Conservation (phyloP, 2,888 invertebrate genomes). For the Spodoptera picta region DNA sequence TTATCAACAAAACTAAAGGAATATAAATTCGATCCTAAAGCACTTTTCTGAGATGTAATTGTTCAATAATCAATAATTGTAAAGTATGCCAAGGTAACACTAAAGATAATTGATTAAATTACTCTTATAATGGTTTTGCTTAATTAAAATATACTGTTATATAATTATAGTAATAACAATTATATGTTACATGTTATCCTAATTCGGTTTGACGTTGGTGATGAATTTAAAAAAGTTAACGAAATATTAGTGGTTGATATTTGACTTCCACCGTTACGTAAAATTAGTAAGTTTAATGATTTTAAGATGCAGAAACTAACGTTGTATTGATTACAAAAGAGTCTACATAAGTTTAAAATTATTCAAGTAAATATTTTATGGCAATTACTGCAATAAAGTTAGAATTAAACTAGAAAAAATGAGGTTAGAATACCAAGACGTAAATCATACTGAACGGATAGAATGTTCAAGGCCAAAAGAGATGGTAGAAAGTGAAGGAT, state of each 20-base stretch:
- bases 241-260: slow-evolving; percentile 8
- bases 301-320: too few relatives aligned
- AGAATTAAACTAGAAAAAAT: too few relatives aligned
- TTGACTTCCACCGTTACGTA: background rate
- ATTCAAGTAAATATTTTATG: too few relatives aligned
- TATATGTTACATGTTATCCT: slow-evolving; percentile 15
- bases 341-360: too few relatives aligned
- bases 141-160: slow-evolving; percentile 33
- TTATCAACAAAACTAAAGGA: too few relatives aligned
- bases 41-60: slow-evolving; percentile 11
- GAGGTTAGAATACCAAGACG: too few relatives aligned
- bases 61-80: slow-evolving; percentile 8
- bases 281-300: too few relatives aligned
- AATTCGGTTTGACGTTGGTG: slow-evolving; percentile 17
- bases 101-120: slow-evolving; percentile 34
- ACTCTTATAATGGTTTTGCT: slow-evolving; percentile 29
- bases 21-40: slow-evolving; percentile 6
- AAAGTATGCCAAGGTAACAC: slow-evolving; percentile 45
- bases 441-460: too few relatives aligned
- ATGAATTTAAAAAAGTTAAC: slow-evolving; percentile 1
- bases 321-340: too few relatives aligned
- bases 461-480: too few relatives aligned
- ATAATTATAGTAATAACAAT: slow-evolving; percentile 16
- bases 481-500: too few relatives aligned
- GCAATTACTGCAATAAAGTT: too few relatives aligned